phyloP scores from a whole-genome alignment of 2,113 vertebrate genomes.

The Sapayoa aenigma region DNA sequence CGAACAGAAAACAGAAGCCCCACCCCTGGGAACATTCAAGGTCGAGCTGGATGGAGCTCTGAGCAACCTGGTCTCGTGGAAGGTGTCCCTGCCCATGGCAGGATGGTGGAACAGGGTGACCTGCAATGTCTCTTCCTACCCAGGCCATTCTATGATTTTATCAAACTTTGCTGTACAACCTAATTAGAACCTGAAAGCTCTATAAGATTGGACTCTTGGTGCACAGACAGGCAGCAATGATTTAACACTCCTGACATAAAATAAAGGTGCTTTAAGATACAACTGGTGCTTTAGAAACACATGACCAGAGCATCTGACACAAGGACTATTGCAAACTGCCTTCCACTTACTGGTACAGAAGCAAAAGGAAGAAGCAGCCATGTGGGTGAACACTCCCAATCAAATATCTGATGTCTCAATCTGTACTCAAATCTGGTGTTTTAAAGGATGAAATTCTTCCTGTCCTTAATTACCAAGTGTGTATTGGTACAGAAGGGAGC shows the following conservation, averaged over 20 bases:
- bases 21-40: neutral
- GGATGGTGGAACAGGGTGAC: neutral
- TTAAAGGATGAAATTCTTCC: neutral
- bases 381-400: neutral
- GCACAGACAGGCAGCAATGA: neutral
- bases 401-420: neutral
- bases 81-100: neutral
- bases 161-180: neutral
- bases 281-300: neutral
- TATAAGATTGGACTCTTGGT: neutral
- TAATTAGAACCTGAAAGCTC: neutral
- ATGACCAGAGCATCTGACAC: neutral
- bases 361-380: neutral
- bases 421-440: conserved; percentile 5
- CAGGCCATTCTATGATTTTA: neutral
- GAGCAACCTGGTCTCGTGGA: neutral
- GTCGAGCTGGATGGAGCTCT: neutral
- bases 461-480: neutral
- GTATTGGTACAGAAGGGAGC: neutral
- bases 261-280: neutral
- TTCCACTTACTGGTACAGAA: neutral
- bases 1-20: neutral
- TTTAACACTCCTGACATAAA: neutral
- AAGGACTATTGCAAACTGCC: neutral
- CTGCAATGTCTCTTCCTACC: neutral